Base-by-base conservation (phyloP, 2,797 vertebrate genomes). In the Anolis apletophallus region DNA sequence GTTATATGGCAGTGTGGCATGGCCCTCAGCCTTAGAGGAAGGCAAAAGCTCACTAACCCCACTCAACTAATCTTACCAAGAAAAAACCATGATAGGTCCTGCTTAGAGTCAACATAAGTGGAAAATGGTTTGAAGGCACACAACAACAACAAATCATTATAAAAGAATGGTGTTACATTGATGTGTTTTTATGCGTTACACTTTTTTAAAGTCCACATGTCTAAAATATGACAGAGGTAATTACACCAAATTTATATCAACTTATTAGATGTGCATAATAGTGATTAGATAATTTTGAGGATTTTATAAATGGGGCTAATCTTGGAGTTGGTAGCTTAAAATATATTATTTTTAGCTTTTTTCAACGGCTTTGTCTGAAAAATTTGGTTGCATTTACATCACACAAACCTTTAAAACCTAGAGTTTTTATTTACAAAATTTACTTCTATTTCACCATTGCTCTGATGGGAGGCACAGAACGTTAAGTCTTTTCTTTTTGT, bases 401-500 rank as follows among this genome's bases (percentile, higher is more conserved):
- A n/a, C 52, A 14, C 34, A 2, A 40, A 34, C 14, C 69, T 54
- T 71, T 72, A 54, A 72, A 55, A 55, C 13, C 55, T 57, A 72
- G 8, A 61, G 23, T 83, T 52, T 83, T 72, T 61, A 83, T 64
- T 11, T 26, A 72, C 64, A 80, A 71, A 54, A 12, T 59, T 19
- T 59, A 3, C 36, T 17, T 73, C 73, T 83, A 79, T 40, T 64
- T 32, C 57, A 54, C 79, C 85, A 84, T 87, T 89, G 84, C 54
- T 83, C 80, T 85, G 85, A 92, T 69, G 50, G 92, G 91, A 67
- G 80, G 86, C 89, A 89, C 72, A 88, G 91, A 91, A 79, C 75
- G 74, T 23, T 92, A 85, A 93, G 82, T 85, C 80, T 76, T 92
- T 94, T 92, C 73, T 94, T 92, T 93, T 91, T 89, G 83, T 85